Evolutionary conservation across 2,888 invertebrate species (phyloP), one percentile per base, ranked within the genome.

Genomic region (Antitype chi): DNA sequence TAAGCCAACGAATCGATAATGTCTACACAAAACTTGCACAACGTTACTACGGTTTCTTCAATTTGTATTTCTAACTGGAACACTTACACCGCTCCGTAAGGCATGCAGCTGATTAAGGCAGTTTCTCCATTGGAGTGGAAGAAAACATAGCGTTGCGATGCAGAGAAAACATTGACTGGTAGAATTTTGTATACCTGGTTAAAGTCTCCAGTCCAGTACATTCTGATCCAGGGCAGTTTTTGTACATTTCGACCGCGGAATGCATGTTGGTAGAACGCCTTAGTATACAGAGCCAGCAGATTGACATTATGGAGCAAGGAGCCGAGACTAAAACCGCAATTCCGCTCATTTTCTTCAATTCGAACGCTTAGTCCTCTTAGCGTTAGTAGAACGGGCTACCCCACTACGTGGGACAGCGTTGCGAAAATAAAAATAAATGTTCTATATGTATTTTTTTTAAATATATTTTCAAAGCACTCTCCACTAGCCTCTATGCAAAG

Each of bases 1-100:
- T 62, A 52, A 67, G 52, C n/a, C 11, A 59, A 66, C 15, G 4
- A 38, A 76, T 70, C 77, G 43, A 62, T 75, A 60, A 32, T 53
- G 28, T 53, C 43, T 55, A 47, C 52, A 53, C 67, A 60, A 74
- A 70, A 74, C 57, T 64, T 69, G 28, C 23, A n/a, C 69, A 62
- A 72, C 52, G 32, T 57, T 53, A 55, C 52, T 70, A 53, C 28
- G 60, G 47, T 32, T 83, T 79, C 84, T 81, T 68, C 57, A 69
- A 71, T 77, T 71, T 77, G 53, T 77, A 81, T 62, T 83, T 77
- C 70, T 69, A 74, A 74, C 57, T 74, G 9, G 59, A 71, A 6
- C 63, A 71, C 60, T 68, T 59, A 74, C 64, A 59, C 17, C 11
- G 32, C 49, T 64, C 28, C n/a, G 55, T 38, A 73, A 62, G 53